These are phyloP conservation scores for Beaufortia kweichowensis DNA, from an alignment of 2,113 vertebrate genomes.

Conservation along the genomic window DNA sequence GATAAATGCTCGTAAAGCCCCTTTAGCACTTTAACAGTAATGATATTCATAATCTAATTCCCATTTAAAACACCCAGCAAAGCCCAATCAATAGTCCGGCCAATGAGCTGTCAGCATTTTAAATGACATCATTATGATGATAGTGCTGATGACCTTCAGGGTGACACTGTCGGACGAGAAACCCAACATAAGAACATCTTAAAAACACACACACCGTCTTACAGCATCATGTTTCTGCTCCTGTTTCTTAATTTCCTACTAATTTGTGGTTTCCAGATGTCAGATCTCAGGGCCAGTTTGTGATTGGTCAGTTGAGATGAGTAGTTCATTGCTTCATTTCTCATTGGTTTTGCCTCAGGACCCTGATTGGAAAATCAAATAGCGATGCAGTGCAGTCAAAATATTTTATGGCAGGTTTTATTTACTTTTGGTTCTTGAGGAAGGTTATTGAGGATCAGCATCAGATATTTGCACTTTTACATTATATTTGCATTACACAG, in stretches of 20 bases:
- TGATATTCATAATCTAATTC: conserved; percentile 53
- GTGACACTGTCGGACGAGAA: conserved; percentile 25
- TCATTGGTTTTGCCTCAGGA: no score
- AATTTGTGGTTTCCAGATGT: not conserved
- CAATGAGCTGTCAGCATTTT: conserved; percentile 74
- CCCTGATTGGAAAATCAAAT: no score
- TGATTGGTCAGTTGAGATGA: not conserved
- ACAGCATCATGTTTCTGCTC: not conserved
- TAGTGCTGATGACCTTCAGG: conserved; percentile 66
- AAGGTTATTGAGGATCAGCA: no score
- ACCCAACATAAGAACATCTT: not conserved
- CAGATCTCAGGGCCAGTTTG: not conserved
- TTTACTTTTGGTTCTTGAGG: no score
- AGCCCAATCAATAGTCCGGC: conserved; percentile 70
- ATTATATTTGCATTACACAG: not conserved
- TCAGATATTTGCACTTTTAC: no score
- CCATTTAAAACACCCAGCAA: conserved; percentile 16
- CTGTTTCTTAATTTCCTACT: not conserved
- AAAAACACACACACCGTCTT: not conserved
- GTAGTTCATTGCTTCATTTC: no score
- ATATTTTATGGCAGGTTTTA: no score
- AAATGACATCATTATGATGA: conserved; percentile 73
- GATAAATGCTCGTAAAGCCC: conserved; percentile 21
- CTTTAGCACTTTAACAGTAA: conserved; percentile 41
- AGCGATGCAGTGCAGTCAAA: no score